Conservation (phyloP, 1,140 invertebrate species). For the Lerema accius region DNA sequence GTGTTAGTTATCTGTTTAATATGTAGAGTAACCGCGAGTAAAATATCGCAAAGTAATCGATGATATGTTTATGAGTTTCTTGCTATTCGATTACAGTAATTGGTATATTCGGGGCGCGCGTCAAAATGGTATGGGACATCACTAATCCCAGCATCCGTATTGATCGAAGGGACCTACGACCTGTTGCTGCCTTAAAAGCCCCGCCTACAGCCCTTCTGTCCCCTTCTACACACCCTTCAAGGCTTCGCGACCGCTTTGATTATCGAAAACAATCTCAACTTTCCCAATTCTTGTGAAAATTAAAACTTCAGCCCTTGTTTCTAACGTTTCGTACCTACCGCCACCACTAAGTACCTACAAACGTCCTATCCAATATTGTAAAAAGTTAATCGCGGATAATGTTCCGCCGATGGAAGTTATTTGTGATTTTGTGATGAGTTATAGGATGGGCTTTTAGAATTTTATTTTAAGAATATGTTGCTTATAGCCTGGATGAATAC, state of each 20-base stretch:
- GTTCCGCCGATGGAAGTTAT: conserved; percentile 17
- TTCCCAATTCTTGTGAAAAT: conserved; percentile 73
- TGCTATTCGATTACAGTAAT: background rate
- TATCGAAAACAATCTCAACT: conserved; percentile 76
- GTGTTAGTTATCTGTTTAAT: too few species aligned
- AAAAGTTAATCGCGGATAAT: conserved; percentile 14
- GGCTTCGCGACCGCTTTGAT: conserved; percentile 58
- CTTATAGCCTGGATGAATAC: too few species aligned
- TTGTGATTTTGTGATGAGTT: background rate
- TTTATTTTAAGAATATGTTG: background rate
- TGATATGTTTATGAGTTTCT: background rate
- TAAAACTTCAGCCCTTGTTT: conserved; percentile 62
- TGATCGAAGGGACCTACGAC: conserved; percentile 56
- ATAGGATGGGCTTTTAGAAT: background rate
- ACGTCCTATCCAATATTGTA: conserved; percentile 4
- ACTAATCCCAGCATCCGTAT: conserved; percentile 64
- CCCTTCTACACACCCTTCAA: conserved; percentile 41
- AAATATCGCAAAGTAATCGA: too few species aligned
- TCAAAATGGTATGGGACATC: background rate
- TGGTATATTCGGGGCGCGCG: background rate
- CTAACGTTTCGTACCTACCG: conserved; percentile 24
- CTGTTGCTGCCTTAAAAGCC: conserved; percentile 67
- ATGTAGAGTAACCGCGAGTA: too few species aligned
- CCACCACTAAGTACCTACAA: conserved; percentile 1
- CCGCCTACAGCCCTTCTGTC: conserved; percentile 46